Conservation (phyloP, 2,797 vertebrate species). For the Sylvilagus floridanus region DNA sequence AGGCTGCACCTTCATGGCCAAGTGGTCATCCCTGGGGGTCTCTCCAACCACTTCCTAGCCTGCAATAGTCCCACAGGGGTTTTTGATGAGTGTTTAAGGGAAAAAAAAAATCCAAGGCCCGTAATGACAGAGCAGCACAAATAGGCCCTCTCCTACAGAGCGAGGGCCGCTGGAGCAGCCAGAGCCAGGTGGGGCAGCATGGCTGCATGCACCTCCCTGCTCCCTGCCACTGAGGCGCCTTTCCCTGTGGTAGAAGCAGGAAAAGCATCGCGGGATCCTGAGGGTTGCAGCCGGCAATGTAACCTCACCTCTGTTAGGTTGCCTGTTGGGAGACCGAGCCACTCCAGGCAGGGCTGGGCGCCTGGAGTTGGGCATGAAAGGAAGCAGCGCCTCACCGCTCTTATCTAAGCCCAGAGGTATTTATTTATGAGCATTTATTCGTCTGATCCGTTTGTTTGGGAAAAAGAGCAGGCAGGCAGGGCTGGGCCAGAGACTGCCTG, state of each 20-base stretch:
- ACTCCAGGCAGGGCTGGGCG: conserved; percentile 70
- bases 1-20: not conserved
- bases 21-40: not conserved
- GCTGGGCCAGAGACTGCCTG: conserved; percentile 71
- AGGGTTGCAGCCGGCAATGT: conserved; percentile 66
- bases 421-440: conserved; percentile 87
- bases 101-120: not conserved
- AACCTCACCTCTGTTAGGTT: conserved; percentile 83
- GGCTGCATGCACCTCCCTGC: not conserved
- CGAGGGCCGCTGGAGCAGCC: not conserved
- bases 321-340: conserved; percentile 72
- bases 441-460: conserved; percentile 85
- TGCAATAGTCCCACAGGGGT: not conserved
- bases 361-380: conserved; percentile 84
- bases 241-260: not conserved
- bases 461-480: conserved; percentile 80
- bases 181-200: not conserved
- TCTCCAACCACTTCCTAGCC: not conserved
- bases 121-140: not conserved
- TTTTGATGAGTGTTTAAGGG: not conserved
- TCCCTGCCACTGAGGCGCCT: not conserved
- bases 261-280: conserved; percentile 57
- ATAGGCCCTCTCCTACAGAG: not conserved
- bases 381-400: conserved; percentile 83
- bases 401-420: conserved; percentile 86